A percentile compares a stretch with the other conserved stretches of the same genome.
Evolutionary conservation across 2,113 vertebrate genomes (phyloP).

Genomic region (Pelusios castaneus): DNA sequence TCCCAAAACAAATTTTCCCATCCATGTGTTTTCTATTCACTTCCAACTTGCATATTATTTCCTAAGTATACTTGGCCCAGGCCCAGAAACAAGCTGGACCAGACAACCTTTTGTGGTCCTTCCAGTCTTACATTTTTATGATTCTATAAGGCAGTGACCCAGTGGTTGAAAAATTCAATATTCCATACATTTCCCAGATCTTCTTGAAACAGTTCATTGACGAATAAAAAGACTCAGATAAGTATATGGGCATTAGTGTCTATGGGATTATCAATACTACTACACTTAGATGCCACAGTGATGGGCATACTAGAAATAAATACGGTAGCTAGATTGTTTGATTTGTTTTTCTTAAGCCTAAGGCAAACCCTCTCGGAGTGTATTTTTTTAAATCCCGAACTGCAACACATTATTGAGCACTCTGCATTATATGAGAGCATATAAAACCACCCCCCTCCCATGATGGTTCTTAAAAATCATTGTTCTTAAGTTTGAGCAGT

Average conservation of each 20-base stretch:
- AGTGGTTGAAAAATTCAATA: not conserved
- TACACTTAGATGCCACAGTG: not conserved
- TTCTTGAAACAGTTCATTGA: not conserved
- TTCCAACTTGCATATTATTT: not conserved
- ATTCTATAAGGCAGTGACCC: not conserved
- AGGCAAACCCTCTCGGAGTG: constrained; percentile 24
- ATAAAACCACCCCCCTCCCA: constrained; percentile 5
- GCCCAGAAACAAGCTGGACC: no score
- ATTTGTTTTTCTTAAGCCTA: constrained; percentile 53
- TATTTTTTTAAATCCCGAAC: constrained; percentile 48
- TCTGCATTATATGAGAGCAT: constrained; percentile 55
- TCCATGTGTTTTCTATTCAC: not conserved
- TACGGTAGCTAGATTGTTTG: constrained; percentile 14
- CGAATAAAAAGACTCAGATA: not conserved
- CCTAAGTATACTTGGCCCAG: not conserved
- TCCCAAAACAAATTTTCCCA: not conserved
- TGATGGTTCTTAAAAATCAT: not conserved
- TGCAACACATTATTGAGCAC: constrained; percentile 45
- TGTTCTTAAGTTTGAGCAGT: no score
- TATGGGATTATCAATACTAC: not conserved
- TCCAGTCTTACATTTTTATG: not conserved
- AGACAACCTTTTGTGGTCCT: not conserved
- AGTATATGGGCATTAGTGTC: not conserved
- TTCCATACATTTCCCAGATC: not conserved
- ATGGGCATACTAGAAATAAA: not conserved